Base-by-base conservation (phyloP, 2,113 vertebrate species). In the Triplophysa rosa region DNA sequence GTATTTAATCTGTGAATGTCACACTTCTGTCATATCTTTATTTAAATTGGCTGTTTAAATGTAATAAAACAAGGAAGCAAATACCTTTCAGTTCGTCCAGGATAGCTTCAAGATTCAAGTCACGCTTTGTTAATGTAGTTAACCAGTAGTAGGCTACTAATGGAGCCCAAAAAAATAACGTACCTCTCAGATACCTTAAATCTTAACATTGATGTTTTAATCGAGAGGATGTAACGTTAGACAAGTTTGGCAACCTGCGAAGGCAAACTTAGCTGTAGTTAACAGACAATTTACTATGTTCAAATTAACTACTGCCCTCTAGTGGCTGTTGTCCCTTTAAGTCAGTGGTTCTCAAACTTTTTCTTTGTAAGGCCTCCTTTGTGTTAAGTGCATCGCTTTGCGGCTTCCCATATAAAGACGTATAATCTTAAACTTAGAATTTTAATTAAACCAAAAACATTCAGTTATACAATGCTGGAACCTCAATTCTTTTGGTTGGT, bases 271-370 rank as follows among this genome's bases (percentile, higher is more conserved):
- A 67, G 12, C 45, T 47, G 2, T 17, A 33, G 5, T 4, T 23
- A 17, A 59, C 13, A n/a, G 8, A 12, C 33, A 42, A 5, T 72
- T 58, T 1, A 70, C 9, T 2, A 12, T 1, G 45, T 68, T 56
- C 1, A 72, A 42, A 4, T 59, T 2, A 59, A 42, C 29, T 71
- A 72, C 70, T 59, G 70, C 70, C 70, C n/a, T 59, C 70, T 61
- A 42, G 54, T 72, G 70, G 69, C 33, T 16, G n/a, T 16, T 42
- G n/a, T 12, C 54, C 42, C 23, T n/a, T n/a, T n/a, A n/a, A n/a
- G n/a, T n/a, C n/a, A n/a, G n/a, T n/a, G n/a, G n/a, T n/a, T n/a
- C n/a, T n/a, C n/a, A n/a, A n/a, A n/a, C n/a, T n/a, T n/a, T n/a
- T n/a, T n/a, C n/a, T n/a, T n/a, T n/a, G n/a, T n/a, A n/a, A n/a